These are phyloP conservation scores for Cistogaster globosa DNA, from an alignment of 2,888 invertebrate genomes.

Conservation along the genomic window DNA sequence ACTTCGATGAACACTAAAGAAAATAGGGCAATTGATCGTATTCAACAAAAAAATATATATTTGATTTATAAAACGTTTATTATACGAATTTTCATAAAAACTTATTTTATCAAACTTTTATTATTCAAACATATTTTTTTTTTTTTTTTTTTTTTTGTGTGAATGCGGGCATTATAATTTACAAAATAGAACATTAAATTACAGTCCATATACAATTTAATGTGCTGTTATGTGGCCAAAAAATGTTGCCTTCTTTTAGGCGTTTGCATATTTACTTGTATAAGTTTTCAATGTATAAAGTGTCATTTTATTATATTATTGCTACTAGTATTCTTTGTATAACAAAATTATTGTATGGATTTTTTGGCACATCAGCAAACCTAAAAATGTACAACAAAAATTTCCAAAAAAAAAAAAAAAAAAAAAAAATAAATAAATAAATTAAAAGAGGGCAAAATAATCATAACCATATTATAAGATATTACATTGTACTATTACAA, in stretches of 20 bases:
- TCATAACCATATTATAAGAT: slow-evolving; percentile 60
- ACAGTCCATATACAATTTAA: background rate
- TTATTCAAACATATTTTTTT: no score
- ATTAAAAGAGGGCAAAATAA: slow-evolving; percentile 32
- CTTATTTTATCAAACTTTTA: no score
- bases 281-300: slow-evolving; percentile 29
- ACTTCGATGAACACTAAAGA: no score
- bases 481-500: slow-evolving; percentile 65
- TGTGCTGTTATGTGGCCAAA: slow-evolving; percentile 17
- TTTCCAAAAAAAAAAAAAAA: no score
- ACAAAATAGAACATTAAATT: no score
- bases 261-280: slow-evolving; percentile 26
- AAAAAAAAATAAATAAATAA: no score
- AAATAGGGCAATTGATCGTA: no score
- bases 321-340: background rate
- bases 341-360: slow-evolving; percentile 14
- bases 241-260: slow-evolving; percentile 35
- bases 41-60: no score
- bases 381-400: background rate
- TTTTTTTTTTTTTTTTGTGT: no score
- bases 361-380: slow-evolving; percentile 68
- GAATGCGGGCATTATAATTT: no score
- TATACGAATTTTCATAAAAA: no score
- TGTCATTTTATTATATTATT: slow-evolving; percentile 11
- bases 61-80: no score